Conservation (phyloP, 2,797 vertebrate species). For the Atherinosoma microstoma region DNA sequence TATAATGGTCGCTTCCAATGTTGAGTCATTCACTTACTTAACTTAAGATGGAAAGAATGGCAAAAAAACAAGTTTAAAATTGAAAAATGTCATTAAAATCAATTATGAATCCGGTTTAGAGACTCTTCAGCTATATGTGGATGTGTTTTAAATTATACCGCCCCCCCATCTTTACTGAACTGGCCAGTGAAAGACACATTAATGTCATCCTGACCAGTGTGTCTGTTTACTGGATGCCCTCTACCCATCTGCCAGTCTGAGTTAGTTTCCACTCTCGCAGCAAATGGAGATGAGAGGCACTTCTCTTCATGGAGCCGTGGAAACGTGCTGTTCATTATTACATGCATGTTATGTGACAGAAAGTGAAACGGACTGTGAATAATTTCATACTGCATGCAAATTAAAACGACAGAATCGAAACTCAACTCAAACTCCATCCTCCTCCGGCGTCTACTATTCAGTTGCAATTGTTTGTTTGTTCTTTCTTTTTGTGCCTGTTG, state of each 20-base stretch:
- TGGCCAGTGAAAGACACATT: conserved; percentile 61
- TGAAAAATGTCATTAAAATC: background rate
- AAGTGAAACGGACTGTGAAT: background rate
- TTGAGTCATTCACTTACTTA: background rate
- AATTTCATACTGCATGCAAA: background rate
- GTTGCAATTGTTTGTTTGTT: background rate
- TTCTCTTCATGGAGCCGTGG: conserved; percentile 26
- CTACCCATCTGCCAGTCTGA: conserved; percentile 69
- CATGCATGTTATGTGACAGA: conserved; percentile 6
- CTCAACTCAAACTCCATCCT: background rate
- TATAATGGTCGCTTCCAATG: too few relatives aligned
- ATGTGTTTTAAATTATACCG: conserved; percentile 3
- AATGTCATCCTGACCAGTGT: conserved; percentile 68
- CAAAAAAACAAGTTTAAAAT: background rate
- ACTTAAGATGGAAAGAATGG: background rate
- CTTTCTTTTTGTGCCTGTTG: background rate
- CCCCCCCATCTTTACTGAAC: conserved; percentile 18
- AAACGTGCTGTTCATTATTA: background rate
- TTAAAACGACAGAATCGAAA: background rate
- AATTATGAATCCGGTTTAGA: background rate
- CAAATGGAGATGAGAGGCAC: conserved; percentile 38
- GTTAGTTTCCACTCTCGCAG: conserved; percentile 54
- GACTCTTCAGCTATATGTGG: background rate
- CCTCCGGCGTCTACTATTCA: background rate
- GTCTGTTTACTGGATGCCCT: conserved; percentile 69